Evolutionary conservation across 2,888 invertebrate species (phyloP).

Genomic region (Papilio protenor): DNA sequence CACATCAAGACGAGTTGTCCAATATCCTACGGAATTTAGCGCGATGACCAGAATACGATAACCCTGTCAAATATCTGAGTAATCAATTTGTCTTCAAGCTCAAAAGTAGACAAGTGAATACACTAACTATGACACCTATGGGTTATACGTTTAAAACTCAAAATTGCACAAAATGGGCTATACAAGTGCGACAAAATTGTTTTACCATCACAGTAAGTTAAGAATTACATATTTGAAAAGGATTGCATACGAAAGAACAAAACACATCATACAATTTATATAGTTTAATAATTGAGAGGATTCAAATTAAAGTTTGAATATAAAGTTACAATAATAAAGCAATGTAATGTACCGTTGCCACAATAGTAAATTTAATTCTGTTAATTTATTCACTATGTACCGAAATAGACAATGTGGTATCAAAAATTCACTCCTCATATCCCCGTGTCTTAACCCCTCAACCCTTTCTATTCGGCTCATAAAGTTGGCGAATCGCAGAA

Average conservation of each 20-base stretch:
- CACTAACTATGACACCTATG: constrained; percentile 12
- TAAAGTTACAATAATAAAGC: constrained; percentile 19
- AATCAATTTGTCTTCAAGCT: constrained; percentile 29
- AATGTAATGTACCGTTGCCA: constrained; percentile 21
- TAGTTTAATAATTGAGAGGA: not conserved
- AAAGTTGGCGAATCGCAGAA: constrained; percentile 80
- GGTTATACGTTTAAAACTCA: not conserved
- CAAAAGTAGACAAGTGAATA: not conserved
- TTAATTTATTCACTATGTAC: constrained; percentile 56
- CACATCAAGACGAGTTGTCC: constrained; percentile 71
- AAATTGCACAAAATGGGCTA: not conserved
- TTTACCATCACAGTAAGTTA: not conserved
- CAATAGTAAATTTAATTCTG: constrained; percentile 40
- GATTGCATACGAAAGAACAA: not conserved
- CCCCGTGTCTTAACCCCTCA: constrained; percentile 76
- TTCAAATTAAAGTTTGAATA: constrained; percentile 6
- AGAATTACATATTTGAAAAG: not conserved
- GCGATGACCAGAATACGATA: constrained; percentile 55
- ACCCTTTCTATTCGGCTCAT: constrained; percentile 81
- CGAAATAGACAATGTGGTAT: constrained; percentile 70
- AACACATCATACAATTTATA: not conserved
- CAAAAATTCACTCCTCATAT: constrained; percentile 66
- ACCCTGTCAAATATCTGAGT: constrained; percentile 53
- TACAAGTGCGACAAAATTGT: not conserved
- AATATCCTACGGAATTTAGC: constrained; percentile 73